Evolutionary conservation across 1,140 invertebrate genomes (phyloP).

Genomic region (Sycobia sp.): DNA sequence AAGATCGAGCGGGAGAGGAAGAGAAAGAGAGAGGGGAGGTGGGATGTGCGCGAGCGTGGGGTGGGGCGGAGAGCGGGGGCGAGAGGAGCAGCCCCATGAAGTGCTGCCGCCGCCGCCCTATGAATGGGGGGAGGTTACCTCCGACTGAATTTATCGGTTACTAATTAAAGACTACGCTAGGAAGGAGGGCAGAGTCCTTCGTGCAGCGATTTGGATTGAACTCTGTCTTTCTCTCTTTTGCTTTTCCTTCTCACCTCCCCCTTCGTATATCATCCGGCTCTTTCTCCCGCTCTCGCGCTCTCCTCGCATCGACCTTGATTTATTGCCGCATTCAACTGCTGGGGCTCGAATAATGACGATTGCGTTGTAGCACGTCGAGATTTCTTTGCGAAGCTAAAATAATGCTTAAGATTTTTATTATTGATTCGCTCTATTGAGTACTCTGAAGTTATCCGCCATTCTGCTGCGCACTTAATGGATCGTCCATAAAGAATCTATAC

Average conservation of each 20-base stretch:
- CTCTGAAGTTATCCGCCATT: too few relatives aligned
- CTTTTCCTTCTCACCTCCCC: background rate
- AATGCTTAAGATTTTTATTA: constrained; percentile 9
- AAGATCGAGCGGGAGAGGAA: constrained; percentile 15
- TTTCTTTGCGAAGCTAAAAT: constrained; percentile 18
- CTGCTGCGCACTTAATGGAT: too few relatives aligned
- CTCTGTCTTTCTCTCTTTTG: constrained; percentile 27
- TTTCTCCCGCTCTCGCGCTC: constrained; percentile 1
- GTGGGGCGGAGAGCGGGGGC: constrained; percentile 29
- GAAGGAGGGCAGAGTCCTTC: constrained; percentile 41
- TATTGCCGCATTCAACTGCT: constrained; percentile 25
- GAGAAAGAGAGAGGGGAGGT: constrained; percentile 8
- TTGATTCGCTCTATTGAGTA: background rate
- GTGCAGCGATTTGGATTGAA: constrained; percentile 47
- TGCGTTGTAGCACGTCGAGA: constrained; percentile 3
- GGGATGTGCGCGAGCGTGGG: background rate
- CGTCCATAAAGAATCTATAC: too few relatives aligned
- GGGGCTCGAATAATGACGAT: constrained; percentile 31
- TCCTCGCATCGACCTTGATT: constrained; percentile 12
- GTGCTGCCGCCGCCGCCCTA: background rate
- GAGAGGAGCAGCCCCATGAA: constrained; percentile 9
- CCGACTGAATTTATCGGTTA: constrained; percentile 49
- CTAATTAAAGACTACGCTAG: constrained; percentile 52
- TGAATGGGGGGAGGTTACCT: constrained; percentile 42
- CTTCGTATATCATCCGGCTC: background rate